Evolutionary conservation across 2,797 vertebrate genomes (phyloP), one percentile per base, ranked within the genome.

Genomic region (Oreonectes daqikongensis): DNA sequence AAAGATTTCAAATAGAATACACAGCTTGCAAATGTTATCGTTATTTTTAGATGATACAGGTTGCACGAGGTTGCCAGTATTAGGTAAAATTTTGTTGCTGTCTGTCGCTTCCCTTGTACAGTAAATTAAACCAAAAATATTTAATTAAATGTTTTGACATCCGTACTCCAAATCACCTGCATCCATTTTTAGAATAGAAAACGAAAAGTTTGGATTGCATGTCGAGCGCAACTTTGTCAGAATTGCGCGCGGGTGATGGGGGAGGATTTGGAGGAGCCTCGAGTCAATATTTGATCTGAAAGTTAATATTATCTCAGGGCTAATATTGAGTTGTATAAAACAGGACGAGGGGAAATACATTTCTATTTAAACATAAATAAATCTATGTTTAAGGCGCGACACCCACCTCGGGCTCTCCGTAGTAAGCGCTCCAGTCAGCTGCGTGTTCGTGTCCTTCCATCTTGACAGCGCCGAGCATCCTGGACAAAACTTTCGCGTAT

Each of bases 381-480:
- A n/a, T n/a, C n/a, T 80, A 80, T 68, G 71, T 30, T 63, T 57
- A 63, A 76, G 44, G 79, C 52, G 90, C 91, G 89, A 85, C 90
- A 92, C 95, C 93, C 92, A 98, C 97, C 97, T 99, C 97, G 71
- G 96, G 95, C 88, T 99, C 97, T 84, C 90, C 95, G 89, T 99
- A 99, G 95, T 98, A 99, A 94, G 92, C 94, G 96, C 94, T 98
- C 97, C 97, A 99, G 93, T 99, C 97, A 84, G 75, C 75, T 59
- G 96, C 91, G 90, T 96, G 95, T 89, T 99, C 97, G 93, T 99
- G 97, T 95, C 97, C 97, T 96, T 99, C 96, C 97, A 98, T 98
- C 96, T 99, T 99, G 95, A 98, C 97, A 90, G 97, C 95, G 94
- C 97, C 96, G 87, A 98, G 96, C 96, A 99, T 98, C 95, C 95